Evolutionary conservation across 2,113 vertebrate genomes (phyloP), one percentile per base, ranked within the genome.

Genomic region (Grus americana): DNA sequence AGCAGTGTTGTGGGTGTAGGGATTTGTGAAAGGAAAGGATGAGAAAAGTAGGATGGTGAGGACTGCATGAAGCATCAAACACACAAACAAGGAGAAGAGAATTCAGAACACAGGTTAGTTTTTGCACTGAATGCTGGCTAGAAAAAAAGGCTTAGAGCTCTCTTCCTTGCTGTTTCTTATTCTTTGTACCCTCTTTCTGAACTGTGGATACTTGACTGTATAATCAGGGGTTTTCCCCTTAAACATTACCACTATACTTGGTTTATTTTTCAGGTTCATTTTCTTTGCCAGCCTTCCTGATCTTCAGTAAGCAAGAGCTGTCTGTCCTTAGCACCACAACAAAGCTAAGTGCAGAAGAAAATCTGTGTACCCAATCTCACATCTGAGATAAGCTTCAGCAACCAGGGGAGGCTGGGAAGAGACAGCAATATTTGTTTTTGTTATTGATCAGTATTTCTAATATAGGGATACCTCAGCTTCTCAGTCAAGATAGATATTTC

Each of bases 401-500:
- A 17, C 34, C 19, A 84, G 52, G 29, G 49, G 15, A 88, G 21
- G 15, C 6, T 79, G 66, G 68, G 49, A 57, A 86, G 58, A 85
- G 68, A 76, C 59, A 73, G 55, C 52, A 70, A 79, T 91, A 89
- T 87, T 89, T 95, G 83, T 4, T 94, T 94, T 92, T 54, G 40
- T 94, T 94, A 93, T 93, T 94, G 88, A 87, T 92, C 70, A 79
- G 66, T 92, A 62, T 95, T 95, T 96, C 87, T 85, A 90, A 79
- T 85, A 85, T 22, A 90, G 38, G 59, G 63, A 46, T 49, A 71
- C 63, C 34, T 80, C 71, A 88, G 32, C 46, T 23, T 90, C 78
- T 79, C 42, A 62, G 73, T 76, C 29, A 65, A 79, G 73, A 63
- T 2, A 91, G 62, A 67, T 94, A 88, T 76, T 94, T 81, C 94